Evolutionary conservation across 2,888 invertebrate species (phyloP).

Genomic region (Synanthedon vespiformis): DNA sequence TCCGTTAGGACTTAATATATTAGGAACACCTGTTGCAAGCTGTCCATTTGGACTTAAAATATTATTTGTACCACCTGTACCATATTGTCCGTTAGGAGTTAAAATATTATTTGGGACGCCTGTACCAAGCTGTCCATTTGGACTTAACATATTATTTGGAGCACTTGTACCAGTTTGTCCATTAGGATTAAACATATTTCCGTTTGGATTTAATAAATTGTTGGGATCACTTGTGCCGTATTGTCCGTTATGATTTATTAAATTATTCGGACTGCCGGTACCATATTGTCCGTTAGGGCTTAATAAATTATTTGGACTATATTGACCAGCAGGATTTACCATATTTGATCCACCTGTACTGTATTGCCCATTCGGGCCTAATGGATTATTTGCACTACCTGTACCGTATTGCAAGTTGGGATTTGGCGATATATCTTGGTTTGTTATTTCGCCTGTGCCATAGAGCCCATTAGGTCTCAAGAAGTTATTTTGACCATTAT

Average conservation of each 20-base stretch:
- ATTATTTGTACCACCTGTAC: not conserved
- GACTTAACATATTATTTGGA: not conserved
- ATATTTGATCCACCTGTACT: not conserved
- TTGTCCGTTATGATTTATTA: not conserved
- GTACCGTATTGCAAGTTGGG: not conserved
- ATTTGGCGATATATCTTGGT: not conserved
- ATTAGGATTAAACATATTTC: not conserved
- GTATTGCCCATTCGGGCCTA: not conserved
- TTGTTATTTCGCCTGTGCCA: constrained; percentile 2
- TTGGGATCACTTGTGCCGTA: not conserved
- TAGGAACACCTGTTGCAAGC: not conserved
- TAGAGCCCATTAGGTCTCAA: constrained; percentile 1
- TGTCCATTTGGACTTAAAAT: not conserved
- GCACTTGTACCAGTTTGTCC: not conserved
- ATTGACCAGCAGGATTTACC: not conserved
- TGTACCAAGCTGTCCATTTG: not conserved
- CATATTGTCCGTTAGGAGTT: constrained; percentile 1
- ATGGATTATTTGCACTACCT: not conserved
- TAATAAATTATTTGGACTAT: not conserved
- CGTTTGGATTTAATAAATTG: not conserved
- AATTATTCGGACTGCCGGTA: too few relatives aligned
- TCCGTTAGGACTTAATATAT: constrained; percentile 1
- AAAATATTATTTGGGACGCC: not conserved
- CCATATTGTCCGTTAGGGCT: constrained; percentile 2
- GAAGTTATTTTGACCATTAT: not conserved